Conservation (phyloP, 1,140 invertebrate species). For the Coptotermes formosanus region DNA sequence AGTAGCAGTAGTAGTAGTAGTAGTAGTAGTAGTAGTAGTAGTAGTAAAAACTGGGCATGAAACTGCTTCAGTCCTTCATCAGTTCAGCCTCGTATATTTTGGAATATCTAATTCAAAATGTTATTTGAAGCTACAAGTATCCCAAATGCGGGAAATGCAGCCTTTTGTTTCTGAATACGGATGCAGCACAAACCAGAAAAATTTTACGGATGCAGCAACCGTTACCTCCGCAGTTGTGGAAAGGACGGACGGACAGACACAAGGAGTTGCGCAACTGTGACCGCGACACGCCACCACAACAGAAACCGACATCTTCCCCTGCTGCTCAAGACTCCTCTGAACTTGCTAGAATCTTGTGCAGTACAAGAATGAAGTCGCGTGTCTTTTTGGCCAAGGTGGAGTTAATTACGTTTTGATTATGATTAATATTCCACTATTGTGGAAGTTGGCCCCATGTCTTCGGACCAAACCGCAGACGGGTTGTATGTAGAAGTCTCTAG, state of each 20-base stretch:
- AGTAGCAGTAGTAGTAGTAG: too few species aligned
- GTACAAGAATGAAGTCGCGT: background rate
- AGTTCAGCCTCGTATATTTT: too few species aligned
- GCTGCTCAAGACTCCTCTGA: background rate
- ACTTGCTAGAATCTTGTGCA: background rate
- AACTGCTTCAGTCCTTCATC: too few species aligned
- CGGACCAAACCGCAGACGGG: background rate
- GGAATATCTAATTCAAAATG: too few species aligned
- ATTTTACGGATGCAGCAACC: too few species aligned
- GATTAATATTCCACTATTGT: background rate
- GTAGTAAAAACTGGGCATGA: too few species aligned
- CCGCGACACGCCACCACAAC: background rate
- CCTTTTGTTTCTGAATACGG: too few species aligned
- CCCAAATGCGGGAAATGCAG: too few species aligned
- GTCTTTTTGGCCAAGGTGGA: slow-evolving; percentile 13
- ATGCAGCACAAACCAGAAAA: too few species aligned
- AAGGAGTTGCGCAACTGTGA: background rate
- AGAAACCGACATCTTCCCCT: background rate
- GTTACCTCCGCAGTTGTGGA: too few species aligned
- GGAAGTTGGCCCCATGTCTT: background rate
- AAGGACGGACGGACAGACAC: background rate
- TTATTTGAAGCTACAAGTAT: too few species aligned
- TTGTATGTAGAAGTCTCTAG: background rate
- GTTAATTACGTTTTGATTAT: slow-evolving; percentile 11
- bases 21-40: too few species aligned